A percentile compares a stretch with the other conserved stretches of the same genome.
phyloP scores from a whole-genome alignment of 2,797 vertebrate species.

The Chlorospingus flavigularis region DNA sequence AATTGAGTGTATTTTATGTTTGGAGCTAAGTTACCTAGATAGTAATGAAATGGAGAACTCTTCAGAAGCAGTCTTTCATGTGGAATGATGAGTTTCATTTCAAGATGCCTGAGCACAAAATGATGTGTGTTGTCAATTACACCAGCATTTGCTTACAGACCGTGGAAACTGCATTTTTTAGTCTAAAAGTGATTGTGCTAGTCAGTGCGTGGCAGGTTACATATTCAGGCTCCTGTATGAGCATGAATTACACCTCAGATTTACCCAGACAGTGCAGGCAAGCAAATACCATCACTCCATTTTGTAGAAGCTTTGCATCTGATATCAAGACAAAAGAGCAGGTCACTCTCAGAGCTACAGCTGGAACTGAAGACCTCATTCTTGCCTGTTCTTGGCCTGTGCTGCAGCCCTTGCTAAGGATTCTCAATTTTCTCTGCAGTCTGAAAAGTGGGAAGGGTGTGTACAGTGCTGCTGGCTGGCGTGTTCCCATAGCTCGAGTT shows the following conservation, averaged over 20 bases:
- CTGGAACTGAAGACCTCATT: neutral
- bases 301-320: neutral
- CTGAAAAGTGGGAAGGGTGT: neutral
- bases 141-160: neutral
- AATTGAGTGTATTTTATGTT: neutral
- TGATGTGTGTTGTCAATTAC: conserved; percentile 18
- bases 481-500: neutral
- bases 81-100: neutral
- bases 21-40: neutral
- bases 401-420: neutral
- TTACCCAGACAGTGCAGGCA: neutral
- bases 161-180: neutral
- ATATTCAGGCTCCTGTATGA: neutral
- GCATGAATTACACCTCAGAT: neutral
- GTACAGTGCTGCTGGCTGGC: neutral
- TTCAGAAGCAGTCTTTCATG: neutral
- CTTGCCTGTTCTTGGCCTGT: neutral
- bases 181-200: neutral
- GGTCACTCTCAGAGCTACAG: neutral
- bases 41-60: neutral
- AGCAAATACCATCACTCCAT: neutral
- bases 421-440: neutral
- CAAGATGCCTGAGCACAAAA: neutral
- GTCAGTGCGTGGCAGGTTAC: neutral
- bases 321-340: neutral